Evolutionary conservation across 2,888 invertebrate genomes (phyloP), one percentile per base, ranked within the genome.

Genomic region (Apodemia hepburni): DNA sequence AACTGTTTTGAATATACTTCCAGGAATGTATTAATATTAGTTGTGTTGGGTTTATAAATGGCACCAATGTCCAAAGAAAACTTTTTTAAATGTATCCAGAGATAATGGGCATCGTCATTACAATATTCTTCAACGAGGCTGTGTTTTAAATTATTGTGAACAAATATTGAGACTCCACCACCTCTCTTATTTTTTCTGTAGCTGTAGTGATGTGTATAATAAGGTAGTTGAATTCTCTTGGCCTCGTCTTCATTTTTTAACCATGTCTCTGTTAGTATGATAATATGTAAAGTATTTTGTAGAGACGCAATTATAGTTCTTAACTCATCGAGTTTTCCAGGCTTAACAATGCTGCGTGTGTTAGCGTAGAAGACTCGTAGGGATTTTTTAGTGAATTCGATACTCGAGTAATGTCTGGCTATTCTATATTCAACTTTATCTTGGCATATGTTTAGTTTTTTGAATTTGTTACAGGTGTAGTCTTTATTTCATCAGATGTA

Each of bases 111-210:
- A 15, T 67, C 68, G n/a, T 71, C 61, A 17, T 49, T 11, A 22
- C 60, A 68, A 2, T 27, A 4, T 38, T 70, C 67, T 62, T 68
- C 64, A 22, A 68, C 45, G 0, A 71, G 7, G n/a, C 58, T 64
- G 33, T 71, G 70, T 54, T 69, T 68, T 3, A 71, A 8, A 38
- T 61, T 65, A 29, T 72, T 66, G 38, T 71, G 65, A 12, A 62
- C 69, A 59, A 62, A 71, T 3, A 72, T 70, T 2, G 70, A 72
- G 1, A 72, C 71, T 6, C 72, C 72, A 17, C 71, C 71, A 8
- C 71, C 71, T 61, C 64, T 67, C 3, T 22, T 59, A 9, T 68
- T 59, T 27, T 8, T 6, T 64, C 71, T 70, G 42, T 59, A 70
- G 59, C 70, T 69, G 27, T 59, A 70, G n/a, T 70, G 69, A 15